phyloP scores from a whole-genome alignment of 2,888 invertebrate species.

The Drosophila suboccidentalis region DNA sequence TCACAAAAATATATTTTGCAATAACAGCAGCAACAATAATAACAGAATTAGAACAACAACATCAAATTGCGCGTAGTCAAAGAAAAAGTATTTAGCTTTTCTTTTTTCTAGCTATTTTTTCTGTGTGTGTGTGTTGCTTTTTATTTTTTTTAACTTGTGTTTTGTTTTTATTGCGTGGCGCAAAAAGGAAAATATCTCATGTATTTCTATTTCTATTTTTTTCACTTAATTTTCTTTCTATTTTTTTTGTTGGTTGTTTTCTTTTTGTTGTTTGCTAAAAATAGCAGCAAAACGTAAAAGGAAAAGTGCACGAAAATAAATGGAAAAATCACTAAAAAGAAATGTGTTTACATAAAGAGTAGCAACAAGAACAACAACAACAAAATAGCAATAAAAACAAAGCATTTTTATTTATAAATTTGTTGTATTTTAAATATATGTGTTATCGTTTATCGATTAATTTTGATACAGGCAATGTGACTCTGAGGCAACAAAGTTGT shows the following conservation, averaged over 20 bases:
- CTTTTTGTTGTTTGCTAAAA: constrained; percentile 39
- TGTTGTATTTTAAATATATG: constrained; percentile 1
- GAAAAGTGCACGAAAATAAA: constrained; percentile 51
- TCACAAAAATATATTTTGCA: constrained; percentile 15
- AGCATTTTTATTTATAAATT: constrained; percentile 5
- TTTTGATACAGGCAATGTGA: constrained; percentile 69
- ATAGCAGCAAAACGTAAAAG: constrained; percentile 44
- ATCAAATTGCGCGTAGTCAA: constrained; percentile 25
- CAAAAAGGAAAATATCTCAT: constrained; percentile 33
- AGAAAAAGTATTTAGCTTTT: constrained; percentile 24
- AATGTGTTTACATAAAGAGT: constrained; percentile 25
- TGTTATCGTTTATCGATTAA: constrained; percentile 12
- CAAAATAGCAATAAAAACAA: constrained; percentile 23
- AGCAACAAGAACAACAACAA: constrained; percentile 16
- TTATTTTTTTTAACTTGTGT: constrained; percentile 43
- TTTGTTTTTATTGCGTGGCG: constrained; percentile 54
- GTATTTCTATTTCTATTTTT: constrained; percentile 43
- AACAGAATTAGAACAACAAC: constrained; percentile 2
- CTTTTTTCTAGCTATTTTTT: constrained; percentile 27
- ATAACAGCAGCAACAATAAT: constrained; percentile 18
- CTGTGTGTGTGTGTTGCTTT: constrained; percentile 2
- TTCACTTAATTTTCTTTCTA: constrained; percentile 11
- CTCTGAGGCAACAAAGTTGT: constrained; percentile 56
- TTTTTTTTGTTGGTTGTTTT: constrained; percentile 10
- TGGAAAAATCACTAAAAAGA: constrained; percentile 17